A percentile compares a stretch with the other conserved stretches of the same genome.
Evolutionary conservation across 2,888 invertebrate species (phyloP).

Genomic region (Drosophila neoperkinsi): DNA sequence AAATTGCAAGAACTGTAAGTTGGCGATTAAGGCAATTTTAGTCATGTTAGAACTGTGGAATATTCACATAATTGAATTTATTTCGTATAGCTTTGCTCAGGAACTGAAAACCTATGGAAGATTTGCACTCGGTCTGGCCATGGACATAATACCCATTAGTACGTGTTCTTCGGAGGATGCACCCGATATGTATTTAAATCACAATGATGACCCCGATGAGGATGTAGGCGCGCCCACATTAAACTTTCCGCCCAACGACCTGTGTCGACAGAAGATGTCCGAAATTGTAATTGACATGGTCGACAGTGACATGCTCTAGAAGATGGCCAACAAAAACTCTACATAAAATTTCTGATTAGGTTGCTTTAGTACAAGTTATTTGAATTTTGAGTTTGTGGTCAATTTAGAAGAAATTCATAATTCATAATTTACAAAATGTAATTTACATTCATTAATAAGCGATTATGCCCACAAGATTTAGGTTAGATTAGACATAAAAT

Average conservation of each 20-base stretch:
- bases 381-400: constrained; percentile 28
- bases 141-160: constrained; percentile 90
- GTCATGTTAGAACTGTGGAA: background rate
- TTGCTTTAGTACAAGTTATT: constrained; percentile 13
- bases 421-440: constrained; percentile 3
- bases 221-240: constrained; percentile 82
- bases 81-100: constrained; percentile 86
- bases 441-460: constrained; percentile 25
- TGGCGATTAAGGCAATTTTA: background rate
- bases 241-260: constrained; percentile 86
- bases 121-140: constrained; percentile 89
- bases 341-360: constrained; percentile 10
- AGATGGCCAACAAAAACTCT: background rate
- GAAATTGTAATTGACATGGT: constrained; percentile 89
- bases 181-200: constrained; percentile 88
- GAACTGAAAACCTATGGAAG: constrained; percentile 88
- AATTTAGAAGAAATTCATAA: constrained; percentile 29
- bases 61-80: background rate
- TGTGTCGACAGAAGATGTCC: constrained; percentile 89
- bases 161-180: constrained; percentile 90
- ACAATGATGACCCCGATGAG: constrained; percentile 81
- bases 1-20: constrained; percentile 83
- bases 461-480: constrained; percentile 18
- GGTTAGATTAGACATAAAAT: constrained; percentile 33
- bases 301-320: constrained; percentile 87